Percentiles rank a stretch among this genome's conserved stretches.
phyloP scores from a whole-genome alignment of 2,113 vertebrate species.

The Sialia sialis region DNA sequence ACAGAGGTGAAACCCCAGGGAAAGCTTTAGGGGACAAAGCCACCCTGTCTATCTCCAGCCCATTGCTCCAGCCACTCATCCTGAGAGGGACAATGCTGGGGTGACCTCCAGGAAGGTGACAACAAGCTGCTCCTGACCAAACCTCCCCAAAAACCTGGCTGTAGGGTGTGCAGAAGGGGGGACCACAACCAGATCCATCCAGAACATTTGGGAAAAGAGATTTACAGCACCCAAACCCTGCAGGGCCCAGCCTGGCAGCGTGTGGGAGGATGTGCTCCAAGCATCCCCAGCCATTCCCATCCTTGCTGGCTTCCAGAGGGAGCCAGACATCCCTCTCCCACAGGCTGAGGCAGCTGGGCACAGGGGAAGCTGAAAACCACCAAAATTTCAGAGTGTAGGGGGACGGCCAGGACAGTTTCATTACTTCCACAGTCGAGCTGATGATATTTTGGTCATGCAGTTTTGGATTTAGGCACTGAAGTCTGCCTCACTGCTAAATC shows the following conservation, averaged over 20 bases:
- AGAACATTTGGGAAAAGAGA: background rate
- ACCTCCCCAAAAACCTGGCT: background rate
- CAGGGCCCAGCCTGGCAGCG: background rate
- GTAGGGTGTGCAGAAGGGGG: background rate
- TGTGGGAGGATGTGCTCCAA: slow-evolving; percentile 16
- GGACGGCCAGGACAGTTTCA: slow-evolving; percentile 25
- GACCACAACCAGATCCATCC: background rate
- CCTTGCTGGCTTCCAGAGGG: slow-evolving; percentile 26
- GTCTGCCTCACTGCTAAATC: slow-evolving; percentile 49
- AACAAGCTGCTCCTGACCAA: background rate
- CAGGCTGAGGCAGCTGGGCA: slow-evolving; percentile 57
- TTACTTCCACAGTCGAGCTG: background rate
- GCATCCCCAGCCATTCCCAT: background rate
- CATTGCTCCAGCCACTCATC: background rate
- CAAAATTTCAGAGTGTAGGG: background rate
- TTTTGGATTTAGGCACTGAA: slow-evolving; percentile 50
- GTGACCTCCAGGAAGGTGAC: background rate
- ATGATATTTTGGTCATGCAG: slow-evolving; percentile 44
- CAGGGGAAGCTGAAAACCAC: background rate
- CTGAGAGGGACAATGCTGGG: accelerated
- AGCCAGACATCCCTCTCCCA: slow-evolving; percentile 19
- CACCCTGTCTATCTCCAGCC: background rate
- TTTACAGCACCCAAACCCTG: background rate
- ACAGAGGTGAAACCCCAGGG: background rate
- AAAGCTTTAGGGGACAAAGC: background rate